These are phyloP conservation scores for Chrysolina haemoptera DNA, from an alignment of 2,888 invertebrate species.

Conservation along the genomic window DNA sequence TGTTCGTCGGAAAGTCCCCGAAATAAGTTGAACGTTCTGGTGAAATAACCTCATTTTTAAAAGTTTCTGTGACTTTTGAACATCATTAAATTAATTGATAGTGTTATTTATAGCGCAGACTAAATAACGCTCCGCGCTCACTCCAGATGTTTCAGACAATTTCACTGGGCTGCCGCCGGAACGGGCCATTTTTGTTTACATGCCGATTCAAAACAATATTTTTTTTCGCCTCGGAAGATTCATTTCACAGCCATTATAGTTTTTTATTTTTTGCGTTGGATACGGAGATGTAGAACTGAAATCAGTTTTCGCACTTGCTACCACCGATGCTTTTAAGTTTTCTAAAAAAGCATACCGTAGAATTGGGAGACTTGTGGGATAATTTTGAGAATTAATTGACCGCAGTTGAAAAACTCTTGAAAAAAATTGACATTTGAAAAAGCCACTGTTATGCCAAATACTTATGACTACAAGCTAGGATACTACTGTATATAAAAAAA, in stretches of 20 bases:
- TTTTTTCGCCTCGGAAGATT: conserved; percentile 33
- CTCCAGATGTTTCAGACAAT: conserved; percentile 63
- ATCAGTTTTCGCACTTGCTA: neutral
- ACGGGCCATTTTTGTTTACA: conserved; percentile 58
- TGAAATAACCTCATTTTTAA: conserved; percentile 64
- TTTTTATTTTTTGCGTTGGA: conserved; percentile 10
- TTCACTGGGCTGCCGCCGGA: conserved; percentile 39
- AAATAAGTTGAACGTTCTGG: conserved; percentile 61
- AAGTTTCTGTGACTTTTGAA: conserved; percentile 64
- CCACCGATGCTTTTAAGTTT: too few species aligned
- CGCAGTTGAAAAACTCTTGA: too few species aligned
- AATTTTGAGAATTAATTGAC: too few species aligned
- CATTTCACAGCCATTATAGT: conserved; percentile 23
- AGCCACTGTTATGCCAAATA: too few species aligned
- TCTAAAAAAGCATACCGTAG: too few species aligned
- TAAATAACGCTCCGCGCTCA: conserved; percentile 61
- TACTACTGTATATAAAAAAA: too few species aligned
- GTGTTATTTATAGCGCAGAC: conserved; percentile 67
- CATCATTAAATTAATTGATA: conserved; percentile 67
- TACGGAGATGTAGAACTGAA: neutral
- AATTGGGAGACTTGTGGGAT: too few species aligned
- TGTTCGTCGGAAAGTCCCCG: conserved; percentile 30
- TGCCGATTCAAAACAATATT: conserved; percentile 49
- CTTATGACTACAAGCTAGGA: too few species aligned
- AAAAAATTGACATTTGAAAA: too few species aligned